Evolutionary conservation across 1,140 invertebrate genomes (phyloP).

Genomic region (Drosophila leontia): DNA sequence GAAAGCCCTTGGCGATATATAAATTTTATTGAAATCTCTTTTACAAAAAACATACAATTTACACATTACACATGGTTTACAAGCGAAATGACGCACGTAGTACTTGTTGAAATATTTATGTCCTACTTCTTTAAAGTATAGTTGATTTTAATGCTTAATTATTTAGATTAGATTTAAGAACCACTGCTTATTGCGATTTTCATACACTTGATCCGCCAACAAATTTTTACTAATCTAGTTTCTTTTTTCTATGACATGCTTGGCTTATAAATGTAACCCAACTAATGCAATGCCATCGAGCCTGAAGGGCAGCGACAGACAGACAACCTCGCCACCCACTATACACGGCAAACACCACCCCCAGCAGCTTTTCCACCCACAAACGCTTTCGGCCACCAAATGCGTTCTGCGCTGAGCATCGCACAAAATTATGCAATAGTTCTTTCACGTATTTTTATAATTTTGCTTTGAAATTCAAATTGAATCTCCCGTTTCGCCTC

Average conservation of each 20-base stretch:
- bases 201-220: conserved; percentile 50
- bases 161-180: conserved; percentile 45
- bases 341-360: conserved; percentile 15
- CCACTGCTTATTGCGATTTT: conserved; percentile 29
- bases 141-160: conserved; percentile 43
- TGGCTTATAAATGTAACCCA: conserved; percentile 79
- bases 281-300: conserved; percentile 77
- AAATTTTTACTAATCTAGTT: conserved; percentile 84
- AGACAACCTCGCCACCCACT: conserved; percentile 20
- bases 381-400: conserved; percentile 66
- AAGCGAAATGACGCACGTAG: conserved; percentile 20
- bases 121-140: conserved; percentile 35
- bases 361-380: conserved; percentile 29
- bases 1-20: conserved; percentile 39
- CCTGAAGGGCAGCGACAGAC: conserved; percentile 39
- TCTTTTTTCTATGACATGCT: conserved; percentile 84
- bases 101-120: conserved; percentile 53
- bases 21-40: conserved; percentile 49
- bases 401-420: conserved; percentile 39
- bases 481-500: conserved; percentile 51
- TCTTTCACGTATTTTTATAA: conserved; percentile 43
- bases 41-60: conserved; percentile 10
- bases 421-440: conserved; percentile 80
- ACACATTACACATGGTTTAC: conserved; percentile 3
- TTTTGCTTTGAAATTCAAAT: conserved; percentile 61